A percentile compares a stretch with the other conserved stretches of the same genome.
phyloP scores from a whole-genome alignment of 2,888 invertebrate species.

The Drosophila mercatorum region DNA sequence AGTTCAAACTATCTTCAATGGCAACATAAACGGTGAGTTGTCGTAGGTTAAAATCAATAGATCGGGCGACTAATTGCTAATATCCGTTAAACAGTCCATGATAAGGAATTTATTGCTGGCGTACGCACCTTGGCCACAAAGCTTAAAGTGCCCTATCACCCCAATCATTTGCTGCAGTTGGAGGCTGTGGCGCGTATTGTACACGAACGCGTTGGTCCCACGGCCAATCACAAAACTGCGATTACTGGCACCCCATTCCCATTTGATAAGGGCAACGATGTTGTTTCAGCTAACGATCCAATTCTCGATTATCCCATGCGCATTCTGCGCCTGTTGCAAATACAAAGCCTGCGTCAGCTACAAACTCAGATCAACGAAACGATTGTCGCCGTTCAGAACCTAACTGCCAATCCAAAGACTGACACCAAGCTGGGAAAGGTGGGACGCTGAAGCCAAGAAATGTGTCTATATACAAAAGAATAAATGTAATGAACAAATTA shows the following conservation, averaged over 20 bases:
- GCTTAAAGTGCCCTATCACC: conserved; percentile 92
- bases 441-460: conserved; percentile 86
- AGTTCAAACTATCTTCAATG: conserved; percentile 92
- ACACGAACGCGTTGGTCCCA: conserved; percentile 86
- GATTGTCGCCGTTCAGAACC: conserved; percentile 94
- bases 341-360: conserved; percentile 86
- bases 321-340: conserved; percentile 90
- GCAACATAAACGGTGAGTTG: conserved; percentile 91
- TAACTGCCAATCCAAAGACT: conserved; percentile 98
- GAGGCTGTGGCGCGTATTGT: conserved; percentile 89
- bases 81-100: conserved; percentile 87
- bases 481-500: conserved; percentile 47
- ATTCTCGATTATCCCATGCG: conserved; percentile 90
- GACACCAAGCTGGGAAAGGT: conserved; percentile 97
- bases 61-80: neutral
- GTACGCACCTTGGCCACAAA: conserved; percentile 91
- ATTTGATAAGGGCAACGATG: conserved; percentile 87
- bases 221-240: conserved; percentile 83
- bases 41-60: neutral
- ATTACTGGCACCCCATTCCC: conserved; percentile 88
- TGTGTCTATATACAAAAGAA: conserved; percentile 4
- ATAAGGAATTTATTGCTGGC: conserved; percentile 92
- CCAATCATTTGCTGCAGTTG: conserved; percentile 91
- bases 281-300: conserved; percentile 87
- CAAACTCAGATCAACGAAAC: conserved; percentile 98